Conservation (phyloP, 2,888 invertebrate species). For the Megamerina dolium region DNA sequence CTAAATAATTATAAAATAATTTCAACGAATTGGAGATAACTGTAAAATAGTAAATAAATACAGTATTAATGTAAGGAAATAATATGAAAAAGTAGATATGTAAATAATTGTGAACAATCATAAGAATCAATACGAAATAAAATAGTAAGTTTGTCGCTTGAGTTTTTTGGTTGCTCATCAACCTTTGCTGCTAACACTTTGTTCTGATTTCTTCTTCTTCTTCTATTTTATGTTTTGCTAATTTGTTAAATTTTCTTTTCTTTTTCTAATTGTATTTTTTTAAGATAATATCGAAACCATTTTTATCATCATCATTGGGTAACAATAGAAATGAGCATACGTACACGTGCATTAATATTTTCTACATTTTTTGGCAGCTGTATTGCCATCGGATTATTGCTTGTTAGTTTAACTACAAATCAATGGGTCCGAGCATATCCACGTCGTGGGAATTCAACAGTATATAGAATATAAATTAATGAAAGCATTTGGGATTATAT, state of each 20-base stretch:
- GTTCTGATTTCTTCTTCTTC: too few species aligned
- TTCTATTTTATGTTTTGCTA: too few species aligned
- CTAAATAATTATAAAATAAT: too few species aligned
- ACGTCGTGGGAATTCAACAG: conserved; percentile 51
- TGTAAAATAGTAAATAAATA: too few species aligned
- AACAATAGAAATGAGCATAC: conserved; percentile 58
- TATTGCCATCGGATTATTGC: conserved; percentile 63
- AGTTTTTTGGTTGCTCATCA: too few species aligned
- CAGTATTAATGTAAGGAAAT: too few species aligned
- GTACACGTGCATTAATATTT: conserved; percentile 65
- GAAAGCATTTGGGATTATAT: background rate
- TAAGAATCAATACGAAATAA: too few species aligned
- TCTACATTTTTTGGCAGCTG: conserved; percentile 71
- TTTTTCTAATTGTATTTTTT: background rate
- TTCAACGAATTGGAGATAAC: too few species aligned
- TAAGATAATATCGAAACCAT: conserved; percentile 1
- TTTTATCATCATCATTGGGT: background rate
- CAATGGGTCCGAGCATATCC: conserved; percentile 71
- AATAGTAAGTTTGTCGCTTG: too few species aligned
- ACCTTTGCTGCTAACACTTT: too few species aligned
- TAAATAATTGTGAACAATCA: too few species aligned
- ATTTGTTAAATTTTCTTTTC: background rate
- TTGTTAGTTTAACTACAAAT: conserved; percentile 70
- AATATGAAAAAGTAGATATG: too few species aligned
- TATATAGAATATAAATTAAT: conserved; percentile 19